Conservation (phyloP, 2,888 invertebrate genomes). For the Deilephila porcellus region DNA sequence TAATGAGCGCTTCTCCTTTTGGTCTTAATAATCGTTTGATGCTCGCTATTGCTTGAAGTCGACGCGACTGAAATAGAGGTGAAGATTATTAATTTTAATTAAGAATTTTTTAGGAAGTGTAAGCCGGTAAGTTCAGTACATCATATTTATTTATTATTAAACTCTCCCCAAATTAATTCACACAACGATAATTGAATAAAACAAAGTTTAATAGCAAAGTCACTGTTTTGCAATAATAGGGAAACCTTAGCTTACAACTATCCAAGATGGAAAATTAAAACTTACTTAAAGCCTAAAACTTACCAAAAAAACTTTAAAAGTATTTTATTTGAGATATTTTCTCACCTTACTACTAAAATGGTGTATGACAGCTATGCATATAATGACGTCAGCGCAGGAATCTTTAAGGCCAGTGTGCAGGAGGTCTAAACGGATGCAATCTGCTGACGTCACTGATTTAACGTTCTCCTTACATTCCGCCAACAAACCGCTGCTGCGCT, state of each 20-base stretch:
- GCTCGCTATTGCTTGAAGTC: constrained; percentile 90
- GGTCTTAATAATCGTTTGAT: constrained; percentile 89
- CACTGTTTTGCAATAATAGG: no score
- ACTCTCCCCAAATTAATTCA: no score
- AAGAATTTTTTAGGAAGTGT: no score
- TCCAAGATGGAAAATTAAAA: no score
- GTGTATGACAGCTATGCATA: constrained; percentile 98
- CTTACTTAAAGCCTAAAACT: no score
- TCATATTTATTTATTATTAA: no score
- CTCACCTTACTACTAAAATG: constrained; percentile 93
- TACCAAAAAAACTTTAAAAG: background rate
- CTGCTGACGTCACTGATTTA: constrained; percentile 70
- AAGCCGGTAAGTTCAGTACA: no score
- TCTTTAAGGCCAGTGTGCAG: constrained; percentile 89
- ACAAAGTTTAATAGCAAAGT: no score
- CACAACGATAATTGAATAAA: no score
- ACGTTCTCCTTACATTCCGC: constrained; percentile 56
- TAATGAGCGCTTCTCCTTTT: constrained; percentile 92
- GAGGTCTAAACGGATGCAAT: constrained; percentile 91
- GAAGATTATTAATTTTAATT: background rate
- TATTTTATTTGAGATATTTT: no score
- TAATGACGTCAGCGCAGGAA: constrained; percentile 89
- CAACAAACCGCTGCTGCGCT: constrained; percentile 81
- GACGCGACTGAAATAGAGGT: constrained; percentile 84
- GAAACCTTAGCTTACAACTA: no score